Evolutionary conservation across 1,140 invertebrate genomes (phyloP), one percentile per base, ranked within the genome.

Genomic region (Matsumurasca onukii): DNA sequence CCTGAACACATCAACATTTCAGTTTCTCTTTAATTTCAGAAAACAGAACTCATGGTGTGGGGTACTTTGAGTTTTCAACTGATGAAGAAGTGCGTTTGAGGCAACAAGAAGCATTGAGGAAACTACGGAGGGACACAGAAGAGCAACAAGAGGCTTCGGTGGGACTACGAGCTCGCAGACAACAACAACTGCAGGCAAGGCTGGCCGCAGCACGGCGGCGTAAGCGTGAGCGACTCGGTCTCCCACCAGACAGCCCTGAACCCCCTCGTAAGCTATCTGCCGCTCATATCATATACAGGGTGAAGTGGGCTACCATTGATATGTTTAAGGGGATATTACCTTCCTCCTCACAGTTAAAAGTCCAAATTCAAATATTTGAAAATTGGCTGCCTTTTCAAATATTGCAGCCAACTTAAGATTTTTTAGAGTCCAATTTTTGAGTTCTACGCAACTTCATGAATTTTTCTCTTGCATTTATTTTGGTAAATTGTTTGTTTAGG

Each of bases 1-100:
- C n/a, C n/a, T n/a, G n/a, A n/a, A n/a, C n/a, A n/a, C n/a, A n/a
- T n/a, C n/a, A n/a, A n/a, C n/a, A n/a, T n/a, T n/a, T n/a, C n/a
- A n/a, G 24, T 70, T 73, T 71, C 73, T 68, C 72, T 73, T 75
- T 68, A 30, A 61, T 82, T 82, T 9, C 79, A 91, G 90, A 97
- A 86, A 91, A 94, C 0, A 83, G 94, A 70, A 83, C 86, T 1
- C 94, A 97, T 77, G 95, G 94, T 75, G 92, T 94, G 15, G 91
- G 91, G 22, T 97, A 93, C 77, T 97, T 89, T 80, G 84, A 87
- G 13, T 96, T 98, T 78, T 93, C 93, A 9, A 89, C 88, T 52
- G 91, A 96, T 73, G 92, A 94, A 73, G 82, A 85, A 3, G 83
- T 89, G 74, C 86, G 94, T 71, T 77, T 80, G 1, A 84, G 86